Evolutionary conservation across 2,113 vertebrate genomes (phyloP), one percentile per base, ranked within the genome.

Genomic region (Plectropomus leopardus): DNA sequence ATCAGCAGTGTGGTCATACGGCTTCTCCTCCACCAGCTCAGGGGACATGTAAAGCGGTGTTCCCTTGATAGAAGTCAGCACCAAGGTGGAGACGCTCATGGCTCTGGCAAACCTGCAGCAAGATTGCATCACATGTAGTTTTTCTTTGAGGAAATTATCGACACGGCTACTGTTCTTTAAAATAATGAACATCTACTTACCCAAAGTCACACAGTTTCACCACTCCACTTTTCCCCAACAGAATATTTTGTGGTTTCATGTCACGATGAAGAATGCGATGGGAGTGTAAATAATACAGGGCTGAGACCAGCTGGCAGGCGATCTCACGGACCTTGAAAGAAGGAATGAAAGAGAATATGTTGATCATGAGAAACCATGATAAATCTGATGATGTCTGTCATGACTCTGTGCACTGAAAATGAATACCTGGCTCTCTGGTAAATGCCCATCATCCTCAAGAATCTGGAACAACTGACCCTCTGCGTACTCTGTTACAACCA

Each of bases 191-290:
- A 26, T 53, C 15, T 15, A 87, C 94, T 14, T 81, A 99, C 98
- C 98, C 98, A 53, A 99, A 99, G 92, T 99, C 98, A 90, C 98
- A 99, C 65, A 99, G 97, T 78, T 99, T 99, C 82, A 99, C 94
- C 10, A 96, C 82, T 0, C 97, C 97, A 0, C 90, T 96, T 92
- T 99, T 99, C 21, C 95, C 97, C 63, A 99, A 85, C 30, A 99
- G 95, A 73, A 99, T 98, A 82, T 99, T 99, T 92, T 99, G 98
- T 34, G 98, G 98, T 78, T 99, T 99, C 97, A 99, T 97, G 94
- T 99, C 98, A 0, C 97, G 96, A 78, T 99, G 98, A 73, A 99
- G 96, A 84, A 99, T 99, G 3, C 98, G 97, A 86, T 98, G 97
- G 55, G 97, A 99, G 85, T 99, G 98, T 80, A 99, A 93, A 85